phyloP scores from a whole-genome alignment of 2,888 invertebrate species.

The Labia minor region DNA sequence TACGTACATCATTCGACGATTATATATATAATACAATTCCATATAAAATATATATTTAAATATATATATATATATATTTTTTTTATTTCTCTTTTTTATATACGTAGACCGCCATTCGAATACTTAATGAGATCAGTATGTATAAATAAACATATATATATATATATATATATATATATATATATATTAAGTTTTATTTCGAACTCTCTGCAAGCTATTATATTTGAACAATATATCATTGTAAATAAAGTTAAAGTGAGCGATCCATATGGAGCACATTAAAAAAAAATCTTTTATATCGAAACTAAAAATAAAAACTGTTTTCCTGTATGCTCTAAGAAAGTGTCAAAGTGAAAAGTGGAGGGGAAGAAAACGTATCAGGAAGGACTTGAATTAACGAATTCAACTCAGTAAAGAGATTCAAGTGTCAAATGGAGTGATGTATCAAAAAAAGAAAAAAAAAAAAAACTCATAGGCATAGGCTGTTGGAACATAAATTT shows the following conservation, averaged over 20 bases:
- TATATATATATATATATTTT: background rate
- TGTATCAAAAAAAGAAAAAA: conserved; percentile 1
- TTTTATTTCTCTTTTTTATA: background rate
- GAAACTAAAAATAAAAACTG: conserved; percentile 7
- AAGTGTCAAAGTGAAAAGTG: background rate
- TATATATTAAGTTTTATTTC: background rate
- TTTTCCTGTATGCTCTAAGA: background rate
- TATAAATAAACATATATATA: background rate
- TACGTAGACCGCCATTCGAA: background rate
- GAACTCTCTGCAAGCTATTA: background rate
- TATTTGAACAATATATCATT: background rate
- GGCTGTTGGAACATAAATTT: background rate
- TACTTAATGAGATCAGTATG: background rate
- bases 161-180: background rate
- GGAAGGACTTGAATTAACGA: background rate
- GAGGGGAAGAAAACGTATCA: background rate
- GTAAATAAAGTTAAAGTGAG: background rate
- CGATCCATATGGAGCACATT: background rate
- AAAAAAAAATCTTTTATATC: background rate
- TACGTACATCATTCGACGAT: background rate
- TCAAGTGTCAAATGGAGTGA: background rate
- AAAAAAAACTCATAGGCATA: background rate
- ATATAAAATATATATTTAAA: no score
- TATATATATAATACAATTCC: background rate
- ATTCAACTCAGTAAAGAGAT: background rate